phyloP scores from a whole-genome alignment of 2,888 invertebrate species.

The Thymelicus acteon region DNA sequence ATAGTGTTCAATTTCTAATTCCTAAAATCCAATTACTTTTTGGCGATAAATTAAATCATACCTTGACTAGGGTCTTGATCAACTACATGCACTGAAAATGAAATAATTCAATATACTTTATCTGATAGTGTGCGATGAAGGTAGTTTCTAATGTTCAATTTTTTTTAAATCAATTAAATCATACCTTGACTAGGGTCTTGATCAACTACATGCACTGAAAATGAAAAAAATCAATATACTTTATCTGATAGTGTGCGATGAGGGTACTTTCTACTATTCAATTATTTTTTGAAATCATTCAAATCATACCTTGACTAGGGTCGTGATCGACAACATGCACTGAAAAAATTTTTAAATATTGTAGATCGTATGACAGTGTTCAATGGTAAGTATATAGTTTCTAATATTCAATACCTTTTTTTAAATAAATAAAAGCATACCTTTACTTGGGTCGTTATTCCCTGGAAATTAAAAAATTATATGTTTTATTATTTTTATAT shows the following conservation, averaged over 20 bases:
- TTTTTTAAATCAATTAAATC: not conserved
- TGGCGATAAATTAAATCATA: not conserved
- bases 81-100: slow-evolving; percentile 48
- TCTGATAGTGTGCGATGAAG: too few species aligned
- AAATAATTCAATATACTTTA: slow-evolving; percentile 9
- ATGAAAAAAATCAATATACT: slow-evolving; percentile 14
- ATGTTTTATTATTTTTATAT: not conserved
- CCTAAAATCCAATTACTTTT: not conserved
- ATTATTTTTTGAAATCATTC: too few species aligned
- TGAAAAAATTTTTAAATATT: slow-evolving; percentile 38
- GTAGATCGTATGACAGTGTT: too few species aligned
- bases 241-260: not conserved
- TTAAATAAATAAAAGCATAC: too few species aligned
- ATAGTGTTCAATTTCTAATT: too few species aligned
- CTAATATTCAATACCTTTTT: too few species aligned
- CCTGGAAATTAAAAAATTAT: not conserved
- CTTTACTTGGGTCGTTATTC: not conserved
- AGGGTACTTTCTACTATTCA: too few species aligned
- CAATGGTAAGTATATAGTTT: too few species aligned
- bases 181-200: slow-evolving; percentile 38
- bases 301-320: slow-evolving; percentile 36
- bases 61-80: slow-evolving; percentile 35
- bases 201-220: slow-evolving; percentile 50
- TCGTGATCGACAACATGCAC: slow-evolving; percentile 49
- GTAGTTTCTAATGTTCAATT: too few species aligned